Evolutionary conservation across 1,140 invertebrate species (phyloP).

Genomic region (Bombus breviceps): DNA sequence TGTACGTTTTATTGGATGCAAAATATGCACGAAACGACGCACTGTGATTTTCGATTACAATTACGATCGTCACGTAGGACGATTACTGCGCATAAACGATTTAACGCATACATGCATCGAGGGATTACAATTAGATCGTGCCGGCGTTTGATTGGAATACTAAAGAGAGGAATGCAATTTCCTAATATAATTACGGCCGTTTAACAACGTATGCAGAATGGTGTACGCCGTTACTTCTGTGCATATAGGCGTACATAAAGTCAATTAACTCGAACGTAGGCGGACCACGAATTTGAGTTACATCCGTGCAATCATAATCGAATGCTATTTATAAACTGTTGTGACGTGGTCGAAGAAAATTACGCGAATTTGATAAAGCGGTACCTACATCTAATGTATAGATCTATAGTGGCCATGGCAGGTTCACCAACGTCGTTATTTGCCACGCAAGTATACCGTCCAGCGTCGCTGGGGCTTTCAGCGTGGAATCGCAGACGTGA

Average conservation of each 20-base stretch:
- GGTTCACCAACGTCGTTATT: constrained; percentile 89
- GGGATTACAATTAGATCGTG: constrained; percentile 56
- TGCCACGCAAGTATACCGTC: constrained; percentile 88
- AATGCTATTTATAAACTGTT: background rate
- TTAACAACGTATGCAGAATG: constrained; percentile 42
- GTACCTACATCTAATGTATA: constrained; percentile 85
- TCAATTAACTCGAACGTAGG: constrained; percentile 58
- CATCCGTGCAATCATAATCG: background rate
- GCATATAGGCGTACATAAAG: constrained; percentile 52
- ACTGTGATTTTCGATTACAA: constrained; percentile 3
- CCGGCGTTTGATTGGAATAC: constrained; percentile 56
- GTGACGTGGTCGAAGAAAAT: background rate
- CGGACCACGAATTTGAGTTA: background rate
- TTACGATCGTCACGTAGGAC: background rate
- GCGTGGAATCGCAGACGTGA: constrained; percentile 87
- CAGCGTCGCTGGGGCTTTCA: constrained; percentile 85
- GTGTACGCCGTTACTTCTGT: constrained; percentile 63
- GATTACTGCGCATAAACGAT: constrained; percentile 38
- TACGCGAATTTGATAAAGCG: background rate
- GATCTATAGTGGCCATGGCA: constrained; percentile 84
- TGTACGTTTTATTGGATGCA: too few species aligned
- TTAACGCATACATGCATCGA: constrained; percentile 20
- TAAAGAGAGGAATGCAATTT: constrained; percentile 65
- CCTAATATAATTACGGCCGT: constrained; percentile 66
- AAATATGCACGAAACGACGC: background rate